These are phyloP conservation scores for Marasmarcha lunaedactyla DNA, from an alignment of 2,888 invertebrate species.

Conservation along the genomic window DNA sequence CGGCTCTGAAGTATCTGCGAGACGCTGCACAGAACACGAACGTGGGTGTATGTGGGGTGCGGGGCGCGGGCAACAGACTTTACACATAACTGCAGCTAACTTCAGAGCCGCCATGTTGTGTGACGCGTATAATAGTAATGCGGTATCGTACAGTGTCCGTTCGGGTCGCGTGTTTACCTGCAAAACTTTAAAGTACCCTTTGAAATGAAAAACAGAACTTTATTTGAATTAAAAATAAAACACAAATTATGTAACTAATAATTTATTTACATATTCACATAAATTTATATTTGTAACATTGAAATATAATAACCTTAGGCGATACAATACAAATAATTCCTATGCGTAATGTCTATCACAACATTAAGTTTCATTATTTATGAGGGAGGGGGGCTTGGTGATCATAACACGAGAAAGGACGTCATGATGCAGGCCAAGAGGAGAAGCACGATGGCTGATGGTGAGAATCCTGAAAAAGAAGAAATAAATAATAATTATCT, in stretches of 20 bases:
- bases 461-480: slow-evolving; percentile 19
- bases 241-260: slow-evolving; percentile 58
- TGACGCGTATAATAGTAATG: too few species aligned
- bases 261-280: slow-evolving; percentile 70
- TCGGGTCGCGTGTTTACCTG: too few species aligned
- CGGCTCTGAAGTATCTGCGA: too few species aligned
- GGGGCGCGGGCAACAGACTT: too few species aligned
- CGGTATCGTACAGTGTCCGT: too few species aligned
- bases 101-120: too few species aligned
- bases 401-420: slow-evolving; percentile 24
- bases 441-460: slow-evolving; percentile 18
- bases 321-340: slow-evolving; percentile 40
- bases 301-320: slow-evolving; percentile 45
- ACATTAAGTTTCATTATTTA: slow-evolving; percentile 56
- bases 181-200: too few species aligned
- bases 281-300: slow-evolving; percentile 56
- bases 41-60: too few species aligned
- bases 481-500: not conserved
- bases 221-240: too few species aligned
- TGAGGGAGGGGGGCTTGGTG: slow-evolving; percentile 13
- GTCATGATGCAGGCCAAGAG: slow-evolving; percentile 10
- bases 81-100: too few species aligned
- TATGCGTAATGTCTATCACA: slow-evolving; percentile 54
- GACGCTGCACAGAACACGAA: too few species aligned
- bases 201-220: slow-evolving; percentile 18